Conservation (phyloP, 2,797 vertebrate species). For the Pempheris klunzingeri region DNA sequence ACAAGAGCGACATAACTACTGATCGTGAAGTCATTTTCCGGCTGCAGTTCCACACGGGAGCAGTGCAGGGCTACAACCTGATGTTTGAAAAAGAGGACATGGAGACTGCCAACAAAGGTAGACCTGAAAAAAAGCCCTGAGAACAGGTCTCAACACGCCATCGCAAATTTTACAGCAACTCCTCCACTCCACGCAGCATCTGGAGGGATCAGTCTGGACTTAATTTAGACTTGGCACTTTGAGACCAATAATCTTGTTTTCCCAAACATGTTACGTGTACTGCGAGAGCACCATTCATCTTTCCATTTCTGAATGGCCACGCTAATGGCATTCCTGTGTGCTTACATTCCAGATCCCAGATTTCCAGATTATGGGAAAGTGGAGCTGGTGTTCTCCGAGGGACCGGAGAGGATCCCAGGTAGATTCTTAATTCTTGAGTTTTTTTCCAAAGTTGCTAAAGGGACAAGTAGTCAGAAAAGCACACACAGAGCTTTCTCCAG, state of each 20-base stretch:
- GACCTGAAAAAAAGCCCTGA: constrained; percentile 1
- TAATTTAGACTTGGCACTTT: constrained; percentile 60
- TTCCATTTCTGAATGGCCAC: constrained; percentile 24
- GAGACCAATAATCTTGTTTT: constrained; percentile 63
- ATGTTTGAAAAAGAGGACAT: constrained; percentile 94
- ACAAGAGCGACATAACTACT: constrained; percentile 88
- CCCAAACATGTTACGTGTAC: constrained; percentile 54
- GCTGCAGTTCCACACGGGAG: constrained; percentile 96
- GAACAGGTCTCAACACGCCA: constrained; percentile 58
- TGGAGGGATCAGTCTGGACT: constrained; percentile 55
- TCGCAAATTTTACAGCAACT: constrained; percentile 33
- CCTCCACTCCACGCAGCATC: constrained; percentile 38
- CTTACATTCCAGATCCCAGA: constrained; percentile 88
- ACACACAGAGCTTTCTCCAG: constrained; percentile 28
- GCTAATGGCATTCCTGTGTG: constrained; percentile 53
- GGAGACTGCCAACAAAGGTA: constrained; percentile 93
- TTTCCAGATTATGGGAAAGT: constrained; percentile 94
- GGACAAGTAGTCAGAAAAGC: constrained; percentile 31
- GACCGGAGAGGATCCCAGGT: constrained; percentile 94
- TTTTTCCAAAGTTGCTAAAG: neutral
- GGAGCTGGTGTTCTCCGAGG: constrained; percentile 93
- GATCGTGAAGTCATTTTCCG: constrained; percentile 92
- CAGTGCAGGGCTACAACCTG: constrained; percentile 89
- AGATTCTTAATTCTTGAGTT: constrained; percentile 22
- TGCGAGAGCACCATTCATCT: constrained; percentile 49